A percentile compares a stretch with the other conserved stretches of the same genome.
These are phyloP conservation scores for Odontocolon sp. DNA, from an alignment of 2,888 invertebrate species.

Conservation along the genomic window DNA sequence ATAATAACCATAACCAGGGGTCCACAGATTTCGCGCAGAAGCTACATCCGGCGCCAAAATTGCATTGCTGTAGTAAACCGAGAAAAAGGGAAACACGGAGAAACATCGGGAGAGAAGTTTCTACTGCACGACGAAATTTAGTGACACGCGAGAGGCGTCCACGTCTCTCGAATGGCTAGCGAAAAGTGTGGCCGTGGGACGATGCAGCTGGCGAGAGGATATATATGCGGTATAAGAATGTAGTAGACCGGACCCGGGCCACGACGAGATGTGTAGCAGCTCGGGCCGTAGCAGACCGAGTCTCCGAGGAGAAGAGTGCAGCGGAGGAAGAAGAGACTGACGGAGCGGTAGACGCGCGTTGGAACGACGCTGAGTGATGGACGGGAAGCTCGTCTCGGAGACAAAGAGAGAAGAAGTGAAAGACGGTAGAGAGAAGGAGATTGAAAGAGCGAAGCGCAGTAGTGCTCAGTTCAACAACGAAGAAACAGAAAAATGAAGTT, in stretches of 20 bases:
- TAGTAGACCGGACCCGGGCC: slow-evolving; percentile 26
- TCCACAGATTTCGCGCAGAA: not conserved
- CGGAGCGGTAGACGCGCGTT: slow-evolving; percentile 69
- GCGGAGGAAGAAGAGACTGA: slow-evolving; percentile 60
- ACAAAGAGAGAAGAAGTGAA: slow-evolving; percentile 61
- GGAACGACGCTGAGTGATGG: slow-evolving; percentile 76
- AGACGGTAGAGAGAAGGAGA: slow-evolving; percentile 46
- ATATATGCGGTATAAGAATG: slow-evolving; percentile 18
- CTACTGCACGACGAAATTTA: slow-evolving; percentile 14
- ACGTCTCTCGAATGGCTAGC: slow-evolving; percentile 23
- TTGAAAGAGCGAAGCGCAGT: slow-evolving; percentile 60
- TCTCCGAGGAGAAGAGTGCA: slow-evolving; percentile 14
- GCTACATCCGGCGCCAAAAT: slow-evolving; percentile 16
- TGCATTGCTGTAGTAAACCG: not conserved
- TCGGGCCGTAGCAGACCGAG: not conserved
- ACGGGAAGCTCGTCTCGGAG: slow-evolving; percentile 70
- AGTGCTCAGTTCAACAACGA: slow-evolving; percentile 42
- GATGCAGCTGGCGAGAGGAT: slow-evolving; percentile 52
- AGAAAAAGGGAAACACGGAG: not conserved
- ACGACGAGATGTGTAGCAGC: slow-evolving; percentile 49
- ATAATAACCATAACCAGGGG: slow-evolving; percentile 1
- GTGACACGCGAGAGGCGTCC: slow-evolving; percentile 47
- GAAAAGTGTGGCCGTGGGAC: slow-evolving; percentile 48
- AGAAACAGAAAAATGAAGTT: slow-evolving; percentile 17
- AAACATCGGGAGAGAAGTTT: not conserved